These are phyloP conservation scores for Caenorhabditis sp. DNA, from an alignment of 2,888 invertebrate species.

Conservation along the genomic window DNA sequence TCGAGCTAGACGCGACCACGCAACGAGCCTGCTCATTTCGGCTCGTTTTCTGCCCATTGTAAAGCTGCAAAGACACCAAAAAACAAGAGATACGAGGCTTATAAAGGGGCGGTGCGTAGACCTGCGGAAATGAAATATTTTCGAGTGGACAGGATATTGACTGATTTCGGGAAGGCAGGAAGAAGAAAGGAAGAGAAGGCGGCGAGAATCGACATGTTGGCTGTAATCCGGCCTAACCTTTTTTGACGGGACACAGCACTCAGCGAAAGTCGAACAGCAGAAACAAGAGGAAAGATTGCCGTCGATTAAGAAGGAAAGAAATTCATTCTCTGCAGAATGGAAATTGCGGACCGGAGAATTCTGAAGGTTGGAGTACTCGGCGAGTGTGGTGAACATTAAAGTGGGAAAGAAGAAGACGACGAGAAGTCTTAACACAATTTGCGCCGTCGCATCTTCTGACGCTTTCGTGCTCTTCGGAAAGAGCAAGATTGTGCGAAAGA, in stretches of 20 bases:
- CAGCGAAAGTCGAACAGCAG: slow-evolving; percentile 34
- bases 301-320: slow-evolving; percentile 27
- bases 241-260: slow-evolving; percentile 42
- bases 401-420: slow-evolving; percentile 32
- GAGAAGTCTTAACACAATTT: slow-evolving; percentile 58
- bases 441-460: slow-evolving; percentile 48
- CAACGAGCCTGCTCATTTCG: slow-evolving; percentile 16
- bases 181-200: slow-evolving; percentile 16
- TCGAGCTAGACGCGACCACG: neutral
- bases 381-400: slow-evolving; percentile 20
- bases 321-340: slow-evolving; percentile 2
- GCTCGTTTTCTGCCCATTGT: slow-evolving; percentile 6
- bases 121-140: slow-evolving; percentile 25
- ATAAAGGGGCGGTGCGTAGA: slow-evolving; percentile 37
- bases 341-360: slow-evolving; percentile 11
- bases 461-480: slow-evolving; percentile 18
- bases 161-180: slow-evolving; percentile 3
- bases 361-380: slow-evolving; percentile 1
- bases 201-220: slow-evolving; percentile 20
- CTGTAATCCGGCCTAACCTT: slow-evolving; percentile 48
- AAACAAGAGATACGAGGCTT: slow-evolving; percentile 34
- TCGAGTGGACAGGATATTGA: slow-evolving; percentile 8
- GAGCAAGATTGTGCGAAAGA: slow-evolving; percentile 43
- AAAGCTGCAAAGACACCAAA: slow-evolving; percentile 10
- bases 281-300: neutral